phyloP scores from a whole-genome alignment of 2,797 vertebrate species.

The Typhlichthys subterraneus region DNA sequence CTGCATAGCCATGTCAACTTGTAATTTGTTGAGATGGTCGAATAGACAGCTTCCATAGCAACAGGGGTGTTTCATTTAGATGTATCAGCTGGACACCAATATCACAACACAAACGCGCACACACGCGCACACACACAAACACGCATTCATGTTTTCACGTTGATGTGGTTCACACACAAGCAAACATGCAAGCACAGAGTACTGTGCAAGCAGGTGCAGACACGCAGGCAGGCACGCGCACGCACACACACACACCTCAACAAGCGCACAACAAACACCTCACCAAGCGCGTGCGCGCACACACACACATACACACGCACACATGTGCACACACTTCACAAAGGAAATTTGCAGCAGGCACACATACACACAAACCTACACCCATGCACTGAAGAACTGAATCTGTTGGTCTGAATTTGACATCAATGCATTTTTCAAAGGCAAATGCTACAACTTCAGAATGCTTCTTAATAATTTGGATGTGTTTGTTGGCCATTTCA shows the following conservation, averaged over 20 bases:
- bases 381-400: conserved; percentile 24
- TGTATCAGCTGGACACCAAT: conserved; percentile 27
- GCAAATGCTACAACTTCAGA: conserved; percentile 37
- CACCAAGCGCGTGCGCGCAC: conserved; percentile 18
- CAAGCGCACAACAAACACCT: background rate
- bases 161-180: background rate
- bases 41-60: conserved; percentile 46
- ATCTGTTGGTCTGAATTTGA: conserved; percentile 38
- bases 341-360: background rate
- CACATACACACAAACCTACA: conserved; percentile 7
- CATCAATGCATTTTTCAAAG: conserved; percentile 21
- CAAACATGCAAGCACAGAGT: too few relatives aligned
- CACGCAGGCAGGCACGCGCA: background rate
- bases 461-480: conserved; percentile 34
- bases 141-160: background rate
- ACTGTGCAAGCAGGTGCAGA: too few relatives aligned
- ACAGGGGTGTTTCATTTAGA: conserved; percentile 44
- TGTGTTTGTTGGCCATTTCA: conserved; percentile 52
- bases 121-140: background rate
- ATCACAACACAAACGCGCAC: background rate
- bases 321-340: background rate
- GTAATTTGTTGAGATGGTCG: conserved; percentile 38
- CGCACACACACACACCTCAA: conserved; percentile 2
- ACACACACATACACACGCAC: conserved; percentile 9
- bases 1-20: conserved; percentile 31